These are phyloP conservation scores for Gobiocypris rarus DNA, from an alignment of 2,113 vertebrate species.

Conservation along the genomic window DNA sequence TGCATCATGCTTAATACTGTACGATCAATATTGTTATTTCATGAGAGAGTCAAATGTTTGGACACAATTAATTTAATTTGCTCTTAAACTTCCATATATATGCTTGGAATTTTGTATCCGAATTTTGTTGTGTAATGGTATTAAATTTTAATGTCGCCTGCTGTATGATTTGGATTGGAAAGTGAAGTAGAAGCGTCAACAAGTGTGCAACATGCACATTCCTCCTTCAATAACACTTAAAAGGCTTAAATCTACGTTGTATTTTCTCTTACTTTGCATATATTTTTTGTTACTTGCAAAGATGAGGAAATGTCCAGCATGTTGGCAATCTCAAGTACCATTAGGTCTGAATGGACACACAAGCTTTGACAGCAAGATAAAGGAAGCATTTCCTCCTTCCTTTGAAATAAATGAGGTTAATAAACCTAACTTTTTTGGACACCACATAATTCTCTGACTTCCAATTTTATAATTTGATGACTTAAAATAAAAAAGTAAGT, in stretches of 20 bases:
- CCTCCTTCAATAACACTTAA: too few species aligned
- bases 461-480: neutral
- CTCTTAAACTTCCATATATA: too few species aligned
- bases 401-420: too few species aligned
- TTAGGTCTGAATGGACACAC: too few species aligned
- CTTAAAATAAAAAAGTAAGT: neutral
- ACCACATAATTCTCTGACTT: neutral
- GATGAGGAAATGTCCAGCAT: too few species aligned
- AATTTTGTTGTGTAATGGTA: neutral
- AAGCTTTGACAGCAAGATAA: neutral
- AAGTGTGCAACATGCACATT: too few species aligned
- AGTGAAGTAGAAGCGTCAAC: too few species aligned
- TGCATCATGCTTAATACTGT: neutral
- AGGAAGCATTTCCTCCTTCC: neutral
- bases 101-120: neutral
- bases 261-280: neutral
- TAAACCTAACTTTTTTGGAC: neutral
- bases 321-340: neutral
- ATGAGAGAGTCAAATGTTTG: neutral
- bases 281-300: too few species aligned
- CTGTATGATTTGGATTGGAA: too few species aligned
- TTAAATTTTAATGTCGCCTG: neutral
- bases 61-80: neutral
- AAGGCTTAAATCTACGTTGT: neutral
- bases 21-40: too few species aligned